These are phyloP conservation scores for Galeopterus variegatus DNA, from an alignment of 2,113 vertebrate genomes.

Conservation along the genomic window DNA sequence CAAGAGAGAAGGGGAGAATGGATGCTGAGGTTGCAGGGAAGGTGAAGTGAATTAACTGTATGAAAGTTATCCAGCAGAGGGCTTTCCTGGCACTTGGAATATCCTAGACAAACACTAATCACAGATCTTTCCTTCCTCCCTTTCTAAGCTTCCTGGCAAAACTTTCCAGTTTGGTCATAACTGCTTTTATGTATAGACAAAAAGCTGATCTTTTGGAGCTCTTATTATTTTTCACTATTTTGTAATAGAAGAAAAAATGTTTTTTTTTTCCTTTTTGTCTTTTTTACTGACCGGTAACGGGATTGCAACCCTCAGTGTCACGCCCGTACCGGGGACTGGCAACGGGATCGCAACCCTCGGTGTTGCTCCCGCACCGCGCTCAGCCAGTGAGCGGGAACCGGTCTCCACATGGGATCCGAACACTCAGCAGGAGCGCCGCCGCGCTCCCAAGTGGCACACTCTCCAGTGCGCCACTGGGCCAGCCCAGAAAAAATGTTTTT, in stretches of 20 bases:
- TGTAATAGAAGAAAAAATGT: background rate
- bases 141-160: constrained; percentile 20
- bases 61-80: background rate
- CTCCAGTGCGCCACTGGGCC: too few relatives aligned
- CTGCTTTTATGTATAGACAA: background rate
- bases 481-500: background rate
- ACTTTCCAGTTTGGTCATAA: constrained; percentile 9
- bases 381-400: too few relatives aligned
- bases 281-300: too few relatives aligned
- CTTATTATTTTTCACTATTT: constrained; percentile 6
- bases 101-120: background rate
- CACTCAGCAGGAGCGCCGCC: too few relatives aligned
- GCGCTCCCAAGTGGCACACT: too few relatives aligned
- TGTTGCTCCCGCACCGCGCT: too few relatives aligned
- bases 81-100: background rate
- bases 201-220: background rate
- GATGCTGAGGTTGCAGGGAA: background rate
- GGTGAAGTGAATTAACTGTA: background rate
- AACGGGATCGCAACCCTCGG: too few relatives aligned
- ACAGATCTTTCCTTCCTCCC: background rate
- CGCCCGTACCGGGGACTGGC: too few relatives aligned
- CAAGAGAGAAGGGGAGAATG: background rate
- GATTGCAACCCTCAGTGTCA: background rate
- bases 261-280: too few relatives aligned
- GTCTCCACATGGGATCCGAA: too few relatives aligned